Evolutionary conservation across 2,113 vertebrate genomes (phyloP).

Genomic region (Etheostoma spectabile): DNA sequence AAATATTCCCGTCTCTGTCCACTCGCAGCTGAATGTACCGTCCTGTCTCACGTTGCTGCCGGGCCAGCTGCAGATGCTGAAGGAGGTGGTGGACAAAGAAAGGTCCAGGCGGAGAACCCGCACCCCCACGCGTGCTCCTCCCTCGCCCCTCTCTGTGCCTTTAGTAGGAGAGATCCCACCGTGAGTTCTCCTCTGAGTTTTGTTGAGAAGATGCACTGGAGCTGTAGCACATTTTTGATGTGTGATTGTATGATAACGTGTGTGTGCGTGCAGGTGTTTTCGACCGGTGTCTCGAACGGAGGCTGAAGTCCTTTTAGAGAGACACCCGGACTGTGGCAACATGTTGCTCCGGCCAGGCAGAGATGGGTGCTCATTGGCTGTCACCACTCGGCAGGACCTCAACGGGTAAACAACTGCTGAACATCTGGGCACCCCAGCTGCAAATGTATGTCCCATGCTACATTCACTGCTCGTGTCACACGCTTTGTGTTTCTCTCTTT

Average conservation of each 20-base stretch:
- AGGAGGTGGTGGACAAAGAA: constrained; percentile 87
- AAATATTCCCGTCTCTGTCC: neutral
- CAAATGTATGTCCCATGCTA: neutral
- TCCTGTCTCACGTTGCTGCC: constrained; percentile 87
- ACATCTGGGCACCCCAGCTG: constrained; percentile 7
- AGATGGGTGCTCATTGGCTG: constrained; percentile 83
- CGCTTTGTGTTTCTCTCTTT: constrained; percentile 1
- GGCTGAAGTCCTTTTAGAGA: constrained; percentile 88
- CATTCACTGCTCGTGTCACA: neutral
- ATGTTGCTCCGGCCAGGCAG: constrained; percentile 88
- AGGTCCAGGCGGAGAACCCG: constrained; percentile 79
- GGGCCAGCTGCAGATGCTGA: constrained; percentile 88
- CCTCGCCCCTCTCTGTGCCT: constrained; percentile 80
- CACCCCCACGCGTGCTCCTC: constrained; percentile 75
- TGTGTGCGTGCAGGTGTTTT: constrained; percentile 84
- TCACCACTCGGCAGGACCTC: constrained; percentile 87
- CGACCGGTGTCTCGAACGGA: constrained; percentile 87
- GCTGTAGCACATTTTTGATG: neutral
- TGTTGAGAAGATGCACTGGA: neutral
- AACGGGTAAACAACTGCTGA: constrained; percentile 81
- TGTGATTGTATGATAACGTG: neutral
- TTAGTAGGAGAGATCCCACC: constrained; percentile 83
- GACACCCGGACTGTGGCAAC: constrained; percentile 87
- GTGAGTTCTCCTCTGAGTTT: constrained; percentile 73
- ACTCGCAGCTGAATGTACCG: constrained; percentile 86